These are phyloP conservation scores for Alectura lathami DNA, from an alignment of 2,113 vertebrate genomes.

Conservation along the genomic window DNA sequence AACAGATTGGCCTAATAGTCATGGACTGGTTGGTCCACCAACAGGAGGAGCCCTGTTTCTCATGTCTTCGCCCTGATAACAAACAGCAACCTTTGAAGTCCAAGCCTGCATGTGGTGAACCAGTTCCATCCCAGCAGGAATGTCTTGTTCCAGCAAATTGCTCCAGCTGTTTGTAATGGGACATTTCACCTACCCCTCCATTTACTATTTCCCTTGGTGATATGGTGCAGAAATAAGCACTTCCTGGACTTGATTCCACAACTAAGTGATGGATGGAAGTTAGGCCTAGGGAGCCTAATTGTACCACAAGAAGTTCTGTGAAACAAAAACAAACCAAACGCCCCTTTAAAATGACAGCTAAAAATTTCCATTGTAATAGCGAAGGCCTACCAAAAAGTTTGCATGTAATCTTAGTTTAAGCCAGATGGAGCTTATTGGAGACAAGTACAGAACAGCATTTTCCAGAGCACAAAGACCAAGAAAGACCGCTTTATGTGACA, in stretches of 20 bases:
- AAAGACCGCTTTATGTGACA: neutral
- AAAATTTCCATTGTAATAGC: neutral
- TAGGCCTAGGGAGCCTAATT: neutral
- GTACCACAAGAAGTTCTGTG: neutral
- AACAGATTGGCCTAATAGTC: neutral
- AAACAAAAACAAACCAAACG: neutral
- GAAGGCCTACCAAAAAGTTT: neutral
- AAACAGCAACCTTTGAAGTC: neutral
- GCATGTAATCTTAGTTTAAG: neutral
- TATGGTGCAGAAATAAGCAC: neutral
- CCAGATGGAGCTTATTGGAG: neutral
- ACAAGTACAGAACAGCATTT: neutral
- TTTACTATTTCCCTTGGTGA: neutral
- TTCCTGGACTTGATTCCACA: neutral
- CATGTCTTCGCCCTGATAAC: neutral
- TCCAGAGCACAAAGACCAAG: neutral
- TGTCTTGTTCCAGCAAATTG: neutral
- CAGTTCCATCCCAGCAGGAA: neutral
- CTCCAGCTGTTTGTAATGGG: rapidly evolving
- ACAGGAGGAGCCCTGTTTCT: neutral
- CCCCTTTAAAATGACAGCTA: neutral
- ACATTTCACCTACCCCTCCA: neutral
- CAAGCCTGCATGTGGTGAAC: neutral
- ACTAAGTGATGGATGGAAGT: neutral
- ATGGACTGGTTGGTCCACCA: neutral